phyloP scores from a whole-genome alignment of 2,797 vertebrate genomes.

The Okamejei kenojei region DNA sequence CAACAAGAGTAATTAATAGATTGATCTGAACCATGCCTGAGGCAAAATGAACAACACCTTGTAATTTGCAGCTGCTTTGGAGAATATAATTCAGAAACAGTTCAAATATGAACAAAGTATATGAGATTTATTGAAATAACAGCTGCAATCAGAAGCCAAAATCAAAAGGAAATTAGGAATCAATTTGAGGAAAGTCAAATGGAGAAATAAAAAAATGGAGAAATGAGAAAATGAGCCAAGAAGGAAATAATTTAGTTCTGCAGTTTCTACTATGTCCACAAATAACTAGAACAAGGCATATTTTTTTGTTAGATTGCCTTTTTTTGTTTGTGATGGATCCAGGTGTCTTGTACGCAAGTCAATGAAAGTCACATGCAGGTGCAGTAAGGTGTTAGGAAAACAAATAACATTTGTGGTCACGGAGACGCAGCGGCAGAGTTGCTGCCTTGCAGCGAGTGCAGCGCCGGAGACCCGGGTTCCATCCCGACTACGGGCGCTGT shows the following conservation, averaged over 20 bases:
- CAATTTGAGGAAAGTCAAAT: conserved; percentile 15
- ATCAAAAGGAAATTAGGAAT: neutral
- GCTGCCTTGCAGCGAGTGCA: no score
- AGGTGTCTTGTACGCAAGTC: no score
- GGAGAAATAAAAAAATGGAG: conserved; percentile 20
- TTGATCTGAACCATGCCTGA: neutral
- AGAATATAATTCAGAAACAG: neutral
- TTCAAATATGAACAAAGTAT: neutral
- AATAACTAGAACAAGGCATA: neutral
- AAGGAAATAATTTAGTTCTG: conserved; percentile 3
- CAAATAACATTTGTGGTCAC: no score
- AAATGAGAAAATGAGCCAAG: conserved; percentile 21
- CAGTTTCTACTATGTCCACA: neutral
- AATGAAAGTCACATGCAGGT: no score
- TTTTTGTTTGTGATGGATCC: neutral
- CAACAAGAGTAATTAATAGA: no score
- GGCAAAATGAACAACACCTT: neutral
- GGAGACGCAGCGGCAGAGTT: no score
- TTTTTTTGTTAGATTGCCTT: neutral
- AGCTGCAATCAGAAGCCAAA: neutral
- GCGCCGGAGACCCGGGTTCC: no score
- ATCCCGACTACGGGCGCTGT: no score
- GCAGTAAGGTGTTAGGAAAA: no score
- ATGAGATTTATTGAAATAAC: neutral
- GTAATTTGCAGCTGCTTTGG: neutral